Conservation (phyloP, 2,888 invertebrate genomes). For the Deilephila porcellus region DNA sequence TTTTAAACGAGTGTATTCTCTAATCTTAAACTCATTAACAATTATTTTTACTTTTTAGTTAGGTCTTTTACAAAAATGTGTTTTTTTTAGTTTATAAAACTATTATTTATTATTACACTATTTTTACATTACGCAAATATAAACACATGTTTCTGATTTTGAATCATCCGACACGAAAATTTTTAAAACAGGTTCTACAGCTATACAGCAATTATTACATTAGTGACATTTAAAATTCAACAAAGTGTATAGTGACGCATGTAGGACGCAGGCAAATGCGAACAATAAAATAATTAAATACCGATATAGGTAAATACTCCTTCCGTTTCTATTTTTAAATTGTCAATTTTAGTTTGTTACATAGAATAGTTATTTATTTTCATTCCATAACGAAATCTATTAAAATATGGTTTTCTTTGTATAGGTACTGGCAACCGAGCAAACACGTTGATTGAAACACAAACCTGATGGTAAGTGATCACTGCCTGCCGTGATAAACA, state of each 20-base stretch:
- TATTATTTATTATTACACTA: neutral
- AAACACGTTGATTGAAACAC: too few relatives aligned
- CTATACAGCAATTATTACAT: constrained; percentile 1
- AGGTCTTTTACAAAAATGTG: too few relatives aligned
- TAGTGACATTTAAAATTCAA: constrained; percentile 3
- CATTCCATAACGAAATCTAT: too few relatives aligned
- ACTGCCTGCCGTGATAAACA: too few relatives aligned
- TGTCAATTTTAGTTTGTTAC: neutral
- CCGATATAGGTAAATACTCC: neutral
- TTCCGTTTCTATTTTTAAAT: neutral
- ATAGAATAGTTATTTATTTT: too few relatives aligned
- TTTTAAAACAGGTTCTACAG: neutral
- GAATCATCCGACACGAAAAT: neutral
- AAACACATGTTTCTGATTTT: neutral
- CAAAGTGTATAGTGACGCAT: neutral
- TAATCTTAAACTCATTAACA: too few relatives aligned
- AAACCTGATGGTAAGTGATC: too few relatives aligned
- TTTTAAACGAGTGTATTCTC: too few relatives aligned
- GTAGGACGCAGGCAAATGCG: neutral
- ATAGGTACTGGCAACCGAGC: too few relatives aligned
- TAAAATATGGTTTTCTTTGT: too few relatives aligned
- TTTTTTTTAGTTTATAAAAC: too few relatives aligned
- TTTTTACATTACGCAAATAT: neutral
- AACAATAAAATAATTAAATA: constrained; percentile 1
- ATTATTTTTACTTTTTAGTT: too few relatives aligned